phyloP scores from a whole-genome alignment of 2,113 vertebrate genomes.

The Chlorodrepanis virens region DNA sequence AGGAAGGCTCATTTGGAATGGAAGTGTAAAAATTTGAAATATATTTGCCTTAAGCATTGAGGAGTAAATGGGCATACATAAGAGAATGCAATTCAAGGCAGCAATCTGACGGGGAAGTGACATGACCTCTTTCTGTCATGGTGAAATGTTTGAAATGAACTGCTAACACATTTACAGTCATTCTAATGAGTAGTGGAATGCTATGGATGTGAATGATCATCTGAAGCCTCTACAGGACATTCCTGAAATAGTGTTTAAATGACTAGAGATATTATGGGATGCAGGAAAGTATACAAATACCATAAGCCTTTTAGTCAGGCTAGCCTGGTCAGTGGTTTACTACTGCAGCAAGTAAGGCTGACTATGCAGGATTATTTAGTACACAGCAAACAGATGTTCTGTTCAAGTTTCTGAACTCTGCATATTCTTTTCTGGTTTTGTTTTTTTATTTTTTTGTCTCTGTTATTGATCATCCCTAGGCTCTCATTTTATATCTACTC shows the following conservation, averaged over 20 bases:
- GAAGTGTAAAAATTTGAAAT: conserved; percentile 22
- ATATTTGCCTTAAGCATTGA: conserved; percentile 12
- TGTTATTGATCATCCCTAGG: background rate
- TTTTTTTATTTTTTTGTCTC: background rate
- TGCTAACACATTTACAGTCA: background rate
- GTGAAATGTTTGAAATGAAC: background rate
- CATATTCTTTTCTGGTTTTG: background rate
- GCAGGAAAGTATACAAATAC: background rate
- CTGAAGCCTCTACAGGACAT: conserved; percentile 54
- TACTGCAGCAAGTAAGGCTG: background rate
- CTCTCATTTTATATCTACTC: background rate
- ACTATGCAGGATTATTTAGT: background rate
- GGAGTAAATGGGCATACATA: background rate
- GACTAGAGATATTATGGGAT: conserved; percentile 33
- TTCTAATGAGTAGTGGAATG: conserved; percentile 18
- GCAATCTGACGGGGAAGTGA: background rate
- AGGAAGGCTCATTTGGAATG: background rate
- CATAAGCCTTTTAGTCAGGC: background rate
- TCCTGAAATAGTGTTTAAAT: conserved; percentile 73
- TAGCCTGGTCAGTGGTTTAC: background rate
- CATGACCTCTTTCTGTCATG: background rate
- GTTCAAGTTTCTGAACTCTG: background rate
- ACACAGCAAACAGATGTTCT: background rate
- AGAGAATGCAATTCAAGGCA: background rate
- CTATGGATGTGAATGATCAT: conserved; percentile 49